Conservation (phyloP, 1,140 invertebrate genomes). For the Calliopsis andreniformis region DNA sequence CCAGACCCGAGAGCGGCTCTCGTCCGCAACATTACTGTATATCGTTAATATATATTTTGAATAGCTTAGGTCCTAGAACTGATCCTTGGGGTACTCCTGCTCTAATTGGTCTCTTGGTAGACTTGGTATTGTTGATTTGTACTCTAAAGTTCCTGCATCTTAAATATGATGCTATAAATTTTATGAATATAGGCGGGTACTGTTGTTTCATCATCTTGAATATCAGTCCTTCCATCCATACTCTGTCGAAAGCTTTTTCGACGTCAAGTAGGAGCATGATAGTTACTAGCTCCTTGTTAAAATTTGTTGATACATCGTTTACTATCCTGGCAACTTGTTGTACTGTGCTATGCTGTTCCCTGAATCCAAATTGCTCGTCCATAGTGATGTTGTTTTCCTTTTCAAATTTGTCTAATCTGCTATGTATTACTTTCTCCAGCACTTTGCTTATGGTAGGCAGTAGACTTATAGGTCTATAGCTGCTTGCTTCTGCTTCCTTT, state of each 20-base stretch:
- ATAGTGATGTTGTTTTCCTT: background rate
- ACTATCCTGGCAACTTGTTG: constrained; percentile 68
- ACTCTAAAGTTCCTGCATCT: background rate
- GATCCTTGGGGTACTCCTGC: constrained; percentile 24
- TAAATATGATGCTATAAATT: constrained; percentile 6
- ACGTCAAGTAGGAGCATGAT: constrained; percentile 67
- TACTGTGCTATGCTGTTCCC: constrained; percentile 59
- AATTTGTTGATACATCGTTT: constrained; percentile 59
- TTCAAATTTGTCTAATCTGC: background rate
- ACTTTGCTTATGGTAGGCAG: background rate
- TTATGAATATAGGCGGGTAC: constrained; percentile 1
- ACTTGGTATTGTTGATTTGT: background rate
- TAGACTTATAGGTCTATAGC: constrained; percentile 14
- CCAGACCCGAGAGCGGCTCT: too few species aligned
- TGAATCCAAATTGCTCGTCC: constrained; percentile 72
- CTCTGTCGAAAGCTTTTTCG: too few species aligned
- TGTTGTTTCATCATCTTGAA: constrained; percentile 53
- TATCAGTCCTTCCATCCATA: constrained; percentile 68
- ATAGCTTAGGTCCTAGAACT: background rate
- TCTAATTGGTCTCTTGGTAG: background rate
- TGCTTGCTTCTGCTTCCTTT: constrained; percentile 17
- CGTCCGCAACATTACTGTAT: too few species aligned
- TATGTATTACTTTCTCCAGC: background rate
- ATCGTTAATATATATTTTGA: constrained; percentile 3
- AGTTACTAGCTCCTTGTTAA: constrained; percentile 60